These are phyloP conservation scores for Leuciscus waleckii DNA, from an alignment of 2,797 vertebrate genomes.

Conservation along the genomic window DNA sequence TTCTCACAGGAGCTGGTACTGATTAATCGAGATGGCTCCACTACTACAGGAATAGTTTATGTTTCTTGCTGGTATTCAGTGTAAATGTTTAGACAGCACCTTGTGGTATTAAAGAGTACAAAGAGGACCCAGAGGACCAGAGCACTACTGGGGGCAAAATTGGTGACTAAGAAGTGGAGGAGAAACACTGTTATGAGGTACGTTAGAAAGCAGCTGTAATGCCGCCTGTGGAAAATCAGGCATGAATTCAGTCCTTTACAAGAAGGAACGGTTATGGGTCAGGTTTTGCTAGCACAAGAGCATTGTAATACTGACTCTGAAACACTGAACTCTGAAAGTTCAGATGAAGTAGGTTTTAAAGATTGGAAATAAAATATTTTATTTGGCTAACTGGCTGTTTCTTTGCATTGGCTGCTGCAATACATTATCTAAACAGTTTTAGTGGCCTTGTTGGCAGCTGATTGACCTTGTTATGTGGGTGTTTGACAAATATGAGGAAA, in stretches of 20 bases:
- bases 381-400: neutral
- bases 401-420: neutral
- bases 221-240: neutral
- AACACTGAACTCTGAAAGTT: conserved; percentile 9
- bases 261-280: neutral
- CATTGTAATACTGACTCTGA: neutral
- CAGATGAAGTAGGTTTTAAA: conserved; percentile 11
- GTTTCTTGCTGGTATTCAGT: conserved; percentile 41
- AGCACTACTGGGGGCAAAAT: neutral
- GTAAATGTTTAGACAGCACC: conserved; percentile 64
- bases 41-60: conserved; percentile 53
- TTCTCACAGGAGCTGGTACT: conserved; percentile 30
- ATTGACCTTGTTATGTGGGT: conserved; percentile 7
- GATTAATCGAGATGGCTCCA: conserved; percentile 62
- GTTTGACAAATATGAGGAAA: neutral
- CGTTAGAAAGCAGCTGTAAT: conserved; percentile 5
- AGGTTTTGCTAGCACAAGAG: conserved; percentile 6
- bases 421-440: conserved; percentile 15
- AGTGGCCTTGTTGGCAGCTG: conserved; percentile 3
- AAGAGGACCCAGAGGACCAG: conserved; percentile 28
- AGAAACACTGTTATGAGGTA: neutral
- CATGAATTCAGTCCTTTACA: neutral
- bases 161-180: conserved; percentile 1
- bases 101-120: conserved; percentile 50
- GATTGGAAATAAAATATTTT: conserved; percentile 18